Conservation (phyloP, 2,888 invertebrate genomes). For the Nysson spinosus region DNA sequence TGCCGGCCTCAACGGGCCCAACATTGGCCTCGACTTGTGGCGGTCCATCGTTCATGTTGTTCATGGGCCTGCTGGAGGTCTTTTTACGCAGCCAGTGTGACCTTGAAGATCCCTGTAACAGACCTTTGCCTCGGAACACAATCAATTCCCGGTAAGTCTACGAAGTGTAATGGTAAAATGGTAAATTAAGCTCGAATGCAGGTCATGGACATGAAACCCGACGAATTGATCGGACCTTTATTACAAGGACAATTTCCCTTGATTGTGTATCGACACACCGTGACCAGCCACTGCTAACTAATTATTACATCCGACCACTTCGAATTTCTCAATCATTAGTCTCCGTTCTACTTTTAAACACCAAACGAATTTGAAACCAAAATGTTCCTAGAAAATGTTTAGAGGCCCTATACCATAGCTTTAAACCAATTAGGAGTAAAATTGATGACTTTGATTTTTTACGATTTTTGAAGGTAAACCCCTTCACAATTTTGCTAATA, state of each 20-base stretch:
- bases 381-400: no score
- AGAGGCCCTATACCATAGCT: no score
- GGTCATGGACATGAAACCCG: slow-evolving; percentile 16
- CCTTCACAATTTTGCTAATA: no score
- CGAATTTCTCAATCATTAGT: no score
- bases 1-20: slow-evolving; percentile 87
- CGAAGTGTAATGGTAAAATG: neutral
- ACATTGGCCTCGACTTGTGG: slow-evolving; percentile 91
- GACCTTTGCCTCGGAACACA: slow-evolving; percentile 78
- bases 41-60: slow-evolving; percentile 91
- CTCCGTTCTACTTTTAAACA: no score
- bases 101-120: slow-evolving; percentile 90
- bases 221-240: neutral
- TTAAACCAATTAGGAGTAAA: no score
- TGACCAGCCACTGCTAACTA: no score
- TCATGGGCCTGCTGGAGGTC: slow-evolving; percentile 92
- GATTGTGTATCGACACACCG: no score
- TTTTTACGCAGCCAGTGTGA: slow-evolving; percentile 92
- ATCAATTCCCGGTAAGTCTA: slow-evolving; percentile 68
- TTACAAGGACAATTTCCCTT: neutral
- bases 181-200: slow-evolving; percentile 1
- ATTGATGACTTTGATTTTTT: no score
- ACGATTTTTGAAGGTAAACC: no score
- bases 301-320: no score
- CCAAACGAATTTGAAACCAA: no score